These are phyloP conservation scores for Tridacna crocea DNA, from an alignment of 2,888 invertebrate species.

Conservation along the genomic window DNA sequence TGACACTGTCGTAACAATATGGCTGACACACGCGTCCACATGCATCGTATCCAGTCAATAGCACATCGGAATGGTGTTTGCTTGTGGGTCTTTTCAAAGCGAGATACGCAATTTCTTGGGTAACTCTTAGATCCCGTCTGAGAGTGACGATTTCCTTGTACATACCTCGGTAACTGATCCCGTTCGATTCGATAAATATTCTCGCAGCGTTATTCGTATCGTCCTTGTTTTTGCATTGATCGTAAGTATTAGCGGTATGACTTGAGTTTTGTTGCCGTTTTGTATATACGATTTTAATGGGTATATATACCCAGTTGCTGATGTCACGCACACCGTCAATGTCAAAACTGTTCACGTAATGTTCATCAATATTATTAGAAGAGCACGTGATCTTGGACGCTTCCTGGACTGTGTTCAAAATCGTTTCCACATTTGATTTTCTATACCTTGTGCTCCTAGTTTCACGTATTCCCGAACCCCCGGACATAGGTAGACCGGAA, in stretches of 20 bases:
- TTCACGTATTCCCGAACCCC: constrained; percentile 54
- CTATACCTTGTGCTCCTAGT: constrained; percentile 25
- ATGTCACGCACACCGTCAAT: constrained; percentile 59
- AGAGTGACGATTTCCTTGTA: constrained; percentile 71
- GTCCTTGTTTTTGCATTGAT: constrained; percentile 39
- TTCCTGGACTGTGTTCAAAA: constrained; percentile 2
- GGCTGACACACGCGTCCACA: constrained; percentile 78
- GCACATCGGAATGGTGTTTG: constrained; percentile 56
- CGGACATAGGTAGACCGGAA: constrained; percentile 49
- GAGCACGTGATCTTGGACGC: constrained; percentile 39
- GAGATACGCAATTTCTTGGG: constrained; percentile 67
- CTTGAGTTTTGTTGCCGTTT: constrained; percentile 27
- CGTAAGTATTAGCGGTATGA: constrained; percentile 30
- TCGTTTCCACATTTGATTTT: background rate
- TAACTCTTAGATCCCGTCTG: constrained; percentile 53
- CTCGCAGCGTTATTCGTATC: constrained; percentile 15
- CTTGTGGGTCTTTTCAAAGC: constrained; percentile 70
- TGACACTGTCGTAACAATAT: constrained; percentile 56
- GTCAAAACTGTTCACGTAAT: constrained; percentile 53
- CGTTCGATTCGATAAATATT: constrained; percentile 73
- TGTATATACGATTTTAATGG: constrained; percentile 58
- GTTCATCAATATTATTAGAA: constrained; percentile 40
- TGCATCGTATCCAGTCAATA: constrained; percentile 73
- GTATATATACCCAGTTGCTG: constrained; percentile 65
- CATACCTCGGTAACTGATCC: constrained; percentile 74